Evolutionary conservation across 2,113 vertebrate genomes (phyloP).

Genomic region (Myotis brandtii): DNA sequence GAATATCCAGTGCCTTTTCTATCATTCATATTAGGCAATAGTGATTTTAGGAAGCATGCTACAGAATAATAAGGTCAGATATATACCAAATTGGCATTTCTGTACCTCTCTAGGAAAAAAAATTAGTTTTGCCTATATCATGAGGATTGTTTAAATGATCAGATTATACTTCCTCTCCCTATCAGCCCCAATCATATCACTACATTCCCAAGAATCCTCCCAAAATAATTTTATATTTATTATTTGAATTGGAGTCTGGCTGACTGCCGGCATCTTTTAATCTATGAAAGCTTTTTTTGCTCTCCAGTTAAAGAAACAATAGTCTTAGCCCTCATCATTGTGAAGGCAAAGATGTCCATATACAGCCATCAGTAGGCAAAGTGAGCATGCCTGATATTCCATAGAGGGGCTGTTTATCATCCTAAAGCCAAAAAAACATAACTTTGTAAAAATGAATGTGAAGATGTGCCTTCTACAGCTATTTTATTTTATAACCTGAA

Average conservation of each 20-base stretch:
- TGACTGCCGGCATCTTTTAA: not conserved
- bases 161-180: not conserved
- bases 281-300: not conserved
- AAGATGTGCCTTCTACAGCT: not conserved
- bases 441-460: not conserved
- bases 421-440: not conserved
- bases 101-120: not conserved
- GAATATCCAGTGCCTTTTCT: not conserved
- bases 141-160: not conserved
- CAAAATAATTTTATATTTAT: not conserved
- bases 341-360: not conserved
- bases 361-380: not conserved
- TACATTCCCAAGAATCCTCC: not conserved
- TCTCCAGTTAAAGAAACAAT: not conserved
- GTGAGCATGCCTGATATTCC: not conserved
- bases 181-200: not conserved
- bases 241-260: not conserved
- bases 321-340: not conserved
- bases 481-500: not conserved
- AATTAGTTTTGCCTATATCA: not conserved
- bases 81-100: not conserved
- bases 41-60: conserved; percentile 26
- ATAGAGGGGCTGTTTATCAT: not conserved
- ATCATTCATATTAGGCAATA: not conserved
- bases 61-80: conserved; percentile 8